Evolutionary conservation across 1,140 invertebrate genomes (phyloP).

Genomic region (Magallana angulata): DNA sequence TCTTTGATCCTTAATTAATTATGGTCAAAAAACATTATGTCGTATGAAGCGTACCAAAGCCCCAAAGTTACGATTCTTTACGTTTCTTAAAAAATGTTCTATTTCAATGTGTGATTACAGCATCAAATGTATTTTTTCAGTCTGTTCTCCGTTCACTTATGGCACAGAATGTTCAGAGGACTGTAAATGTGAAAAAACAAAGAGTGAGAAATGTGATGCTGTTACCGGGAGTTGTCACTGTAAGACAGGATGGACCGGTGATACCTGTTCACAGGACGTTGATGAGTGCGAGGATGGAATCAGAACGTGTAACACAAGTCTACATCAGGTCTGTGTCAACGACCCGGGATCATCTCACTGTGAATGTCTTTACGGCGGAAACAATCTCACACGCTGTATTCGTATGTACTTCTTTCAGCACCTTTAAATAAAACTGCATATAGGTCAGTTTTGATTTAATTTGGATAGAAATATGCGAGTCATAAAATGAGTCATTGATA

Average conservation of each 20-base stretch:
- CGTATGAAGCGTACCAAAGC: too few species aligned
- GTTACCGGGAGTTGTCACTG: conserved; percentile 57
- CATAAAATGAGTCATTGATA: too few species aligned
- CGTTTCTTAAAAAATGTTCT: too few species aligned
- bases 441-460: too few species aligned
- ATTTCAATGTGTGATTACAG: too few species aligned
- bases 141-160: background rate
- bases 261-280: conserved; percentile 58
- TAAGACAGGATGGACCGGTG: conserved; percentile 60
- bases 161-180: conserved; percentile 34
- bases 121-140: background rate
- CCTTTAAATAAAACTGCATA: too few species aligned
- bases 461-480: too few species aligned
- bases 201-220: conserved; percentile 42
- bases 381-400: background rate
- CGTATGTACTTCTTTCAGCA: too few species aligned
- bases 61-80: too few species aligned
- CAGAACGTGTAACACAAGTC: background rate
- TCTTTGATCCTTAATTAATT: too few species aligned
- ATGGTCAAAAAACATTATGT: too few species aligned
- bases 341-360: background rate
- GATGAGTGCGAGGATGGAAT: conserved; percentile 55
- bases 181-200: conserved; percentile 46
- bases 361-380: background rate
- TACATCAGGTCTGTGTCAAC: background rate